Percentiles rank a stretch among this genome's conserved stretches.
phyloP scores from a whole-genome alignment of 2,888 invertebrate species.

The Baronia brevicornis region DNA sequence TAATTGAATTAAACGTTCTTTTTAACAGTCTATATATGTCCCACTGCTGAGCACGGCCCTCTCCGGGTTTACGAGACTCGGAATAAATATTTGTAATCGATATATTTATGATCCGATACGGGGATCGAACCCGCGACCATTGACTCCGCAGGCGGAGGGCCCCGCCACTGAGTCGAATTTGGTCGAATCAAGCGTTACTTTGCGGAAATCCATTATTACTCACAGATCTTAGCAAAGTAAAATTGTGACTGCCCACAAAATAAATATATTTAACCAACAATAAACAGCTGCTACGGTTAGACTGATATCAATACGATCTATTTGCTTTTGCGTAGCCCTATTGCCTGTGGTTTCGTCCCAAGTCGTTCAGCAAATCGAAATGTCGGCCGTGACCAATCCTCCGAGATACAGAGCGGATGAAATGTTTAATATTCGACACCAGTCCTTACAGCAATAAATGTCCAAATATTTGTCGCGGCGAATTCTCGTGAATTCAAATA shows the following conservation, averaged over 20 bases:
- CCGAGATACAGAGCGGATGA: constrained; percentile 5
- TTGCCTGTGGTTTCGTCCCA: constrained; percentile 7
- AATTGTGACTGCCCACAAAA: background rate
- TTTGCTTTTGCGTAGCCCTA: constrained; percentile 4
- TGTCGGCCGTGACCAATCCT: constrained; percentile 48
- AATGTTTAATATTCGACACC: constrained; percentile 65
- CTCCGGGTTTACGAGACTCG: too few relatives aligned
- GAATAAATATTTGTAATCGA: too few relatives aligned
- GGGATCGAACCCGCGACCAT: too few relatives aligned
- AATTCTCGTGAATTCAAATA: constrained; percentile 67
- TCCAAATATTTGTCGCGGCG: constrained; percentile 71
- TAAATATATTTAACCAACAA: background rate
- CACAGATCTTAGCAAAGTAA: too few relatives aligned
- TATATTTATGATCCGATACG: too few relatives aligned
- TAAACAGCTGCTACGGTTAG: background rate
- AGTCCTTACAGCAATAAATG: constrained; percentile 59
- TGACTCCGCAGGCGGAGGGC: too few relatives aligned
- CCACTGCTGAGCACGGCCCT: too few relatives aligned
- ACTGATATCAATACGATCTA: constrained; percentile 6
- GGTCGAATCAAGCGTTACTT: too few relatives aligned
- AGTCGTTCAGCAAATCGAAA: constrained; percentile 21
- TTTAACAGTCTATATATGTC: too few relatives aligned
- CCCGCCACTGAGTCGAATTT: too few relatives aligned
- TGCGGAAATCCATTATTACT: too few relatives aligned
- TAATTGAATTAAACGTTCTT: too few relatives aligned